A percentile compares a stretch with the other conserved stretches of the same genome.
phyloP scores from a whole-genome alignment of 2,888 invertebrate genomes.

The Perdita meconis region DNA sequence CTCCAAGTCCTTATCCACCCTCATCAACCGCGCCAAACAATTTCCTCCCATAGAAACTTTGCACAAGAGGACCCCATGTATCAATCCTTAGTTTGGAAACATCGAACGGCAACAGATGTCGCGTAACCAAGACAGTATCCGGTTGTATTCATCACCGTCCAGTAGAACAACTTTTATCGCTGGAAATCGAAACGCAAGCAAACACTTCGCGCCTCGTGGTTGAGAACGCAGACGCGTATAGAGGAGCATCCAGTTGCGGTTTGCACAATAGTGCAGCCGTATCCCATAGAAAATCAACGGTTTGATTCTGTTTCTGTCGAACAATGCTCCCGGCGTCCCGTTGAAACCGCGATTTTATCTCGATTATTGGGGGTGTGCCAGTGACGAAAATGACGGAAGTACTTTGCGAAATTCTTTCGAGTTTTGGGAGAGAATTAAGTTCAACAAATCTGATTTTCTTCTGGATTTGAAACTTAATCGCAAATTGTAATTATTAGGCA shows the following conservation, averaged over 20 bases:
- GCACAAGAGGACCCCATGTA: constrained; percentile 3
- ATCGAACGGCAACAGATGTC: constrained; percentile 62
- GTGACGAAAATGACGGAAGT: constrained; percentile 38
- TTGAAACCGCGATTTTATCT: constrained; percentile 69
- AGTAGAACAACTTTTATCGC: constrained; percentile 60
- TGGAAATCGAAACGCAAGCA: constrained; percentile 64
- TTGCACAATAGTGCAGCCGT: constrained; percentile 69
- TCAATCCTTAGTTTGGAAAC: constrained; percentile 34
- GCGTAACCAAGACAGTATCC: constrained; percentile 10
- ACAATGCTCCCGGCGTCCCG: constrained; percentile 67
- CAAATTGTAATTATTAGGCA: too few species aligned
- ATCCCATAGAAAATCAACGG: constrained; percentile 75
- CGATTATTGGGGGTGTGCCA: constrained; percentile 24
- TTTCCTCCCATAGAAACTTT: not conserved
- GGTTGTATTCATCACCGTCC: constrained; percentile 25
- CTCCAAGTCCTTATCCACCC: not conserved
- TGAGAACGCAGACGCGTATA: constrained; percentile 49
- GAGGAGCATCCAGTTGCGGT: constrained; percentile 67
- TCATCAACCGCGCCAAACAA: not conserved
- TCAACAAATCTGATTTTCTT: too few species aligned
- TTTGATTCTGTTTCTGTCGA: constrained; percentile 75
- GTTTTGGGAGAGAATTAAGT: too few species aligned
- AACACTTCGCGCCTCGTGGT: constrained; percentile 52
- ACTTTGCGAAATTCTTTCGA: constrained; percentile 47
- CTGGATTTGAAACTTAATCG: too few species aligned